Conservation (phyloP, 2,888 invertebrate species). For the Hipparchia semele region DNA sequence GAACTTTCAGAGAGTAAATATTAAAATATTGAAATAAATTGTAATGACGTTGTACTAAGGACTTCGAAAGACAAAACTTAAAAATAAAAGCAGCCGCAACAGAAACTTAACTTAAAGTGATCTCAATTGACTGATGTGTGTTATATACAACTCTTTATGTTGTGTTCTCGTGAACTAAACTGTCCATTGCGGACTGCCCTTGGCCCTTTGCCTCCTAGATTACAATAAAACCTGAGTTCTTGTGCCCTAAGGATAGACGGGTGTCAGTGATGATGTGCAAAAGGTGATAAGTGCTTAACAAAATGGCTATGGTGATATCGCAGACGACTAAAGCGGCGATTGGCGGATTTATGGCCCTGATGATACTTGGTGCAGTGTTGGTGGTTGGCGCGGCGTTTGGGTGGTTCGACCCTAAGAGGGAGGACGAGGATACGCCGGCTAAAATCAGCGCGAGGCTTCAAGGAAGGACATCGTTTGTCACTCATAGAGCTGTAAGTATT, state of each 20-base stretch:
- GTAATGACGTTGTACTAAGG: background rate
- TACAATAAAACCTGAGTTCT: background rate
- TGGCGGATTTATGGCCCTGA: slow-evolving; percentile 72
- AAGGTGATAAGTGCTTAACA: slow-evolving; percentile 63
- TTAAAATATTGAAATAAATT: background rate
- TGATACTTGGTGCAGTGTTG: slow-evolving; percentile 75
- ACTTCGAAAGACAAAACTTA: no score
- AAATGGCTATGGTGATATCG: slow-evolving; percentile 81
- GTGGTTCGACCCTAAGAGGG: slow-evolving; percentile 74
- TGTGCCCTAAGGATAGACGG: slow-evolving; percentile 8
- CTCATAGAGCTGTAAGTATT: slow-evolving; percentile 75
- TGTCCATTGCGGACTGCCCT: background rate
- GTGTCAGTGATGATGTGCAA: slow-evolving; percentile 50
- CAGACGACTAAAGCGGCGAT: slow-evolving; percentile 78
- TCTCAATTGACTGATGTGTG: background rate
- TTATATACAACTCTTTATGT: background rate
- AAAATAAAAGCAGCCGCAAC: background rate
- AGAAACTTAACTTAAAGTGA: background rate
- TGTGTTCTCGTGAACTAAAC: background rate
- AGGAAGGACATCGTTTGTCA: slow-evolving; percentile 75
- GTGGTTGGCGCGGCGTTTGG: slow-evolving; percentile 76
- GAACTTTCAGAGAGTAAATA: background rate
- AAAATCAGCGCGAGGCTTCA: slow-evolving; percentile 75
- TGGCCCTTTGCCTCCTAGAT: background rate
- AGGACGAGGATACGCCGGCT: slow-evolving; percentile 75